Percentiles rank a stretch among this genome's conserved stretches.
Conservation (phyloP, 2,113 vertebrate species). For the Odontesthes bonariensis region DNA sequence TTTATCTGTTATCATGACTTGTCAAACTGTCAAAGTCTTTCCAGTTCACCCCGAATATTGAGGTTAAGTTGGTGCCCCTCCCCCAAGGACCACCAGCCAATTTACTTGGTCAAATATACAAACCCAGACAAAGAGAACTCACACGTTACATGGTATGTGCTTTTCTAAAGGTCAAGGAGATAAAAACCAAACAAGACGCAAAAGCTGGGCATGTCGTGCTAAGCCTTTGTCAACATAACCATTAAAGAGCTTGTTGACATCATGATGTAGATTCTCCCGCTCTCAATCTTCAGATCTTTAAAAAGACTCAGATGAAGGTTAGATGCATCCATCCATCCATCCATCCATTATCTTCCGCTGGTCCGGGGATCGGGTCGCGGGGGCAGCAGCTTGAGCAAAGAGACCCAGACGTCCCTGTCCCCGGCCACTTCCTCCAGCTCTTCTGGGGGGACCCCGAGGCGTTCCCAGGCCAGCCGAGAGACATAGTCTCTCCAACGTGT, state of each 20-base stretch:
- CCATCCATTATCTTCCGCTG: no score
- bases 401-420: no score
- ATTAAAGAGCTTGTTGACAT: slow-evolving; percentile 21
- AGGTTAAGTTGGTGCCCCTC: slow-evolving; percentile 21
- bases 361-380: no score
- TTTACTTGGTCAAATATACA: slow-evolving; percentile 68
- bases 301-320: slow-evolving; percentile 16
- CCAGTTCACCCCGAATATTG: slow-evolving; percentile 31
- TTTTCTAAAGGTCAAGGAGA: slow-evolving; percentile 29
- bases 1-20: slow-evolving; percentile 21
- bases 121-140: slow-evolving; percentile 48
- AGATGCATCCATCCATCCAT: no score
- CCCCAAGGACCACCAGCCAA: slow-evolving; percentile 37
- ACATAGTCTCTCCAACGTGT: no score
- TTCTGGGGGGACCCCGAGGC: no score
- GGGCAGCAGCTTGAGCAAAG: no score
- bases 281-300: slow-evolving; percentile 1
- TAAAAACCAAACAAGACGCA: slow-evolving; percentile 42
- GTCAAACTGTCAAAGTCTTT: slow-evolving; percentile 31
- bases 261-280: slow-evolving; percentile 4
- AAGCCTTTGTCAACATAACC: slow-evolving; percentile 54
- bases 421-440: no score
- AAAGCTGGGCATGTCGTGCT: slow-evolving; percentile 20
- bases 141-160: slow-evolving; percentile 18
- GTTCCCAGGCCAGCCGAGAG: no score